Evolutionary conservation across 2,888 invertebrate genomes (phyloP), one percentile per base, ranked within the genome.

Genomic region (Andrena hattorfiana): DNA sequence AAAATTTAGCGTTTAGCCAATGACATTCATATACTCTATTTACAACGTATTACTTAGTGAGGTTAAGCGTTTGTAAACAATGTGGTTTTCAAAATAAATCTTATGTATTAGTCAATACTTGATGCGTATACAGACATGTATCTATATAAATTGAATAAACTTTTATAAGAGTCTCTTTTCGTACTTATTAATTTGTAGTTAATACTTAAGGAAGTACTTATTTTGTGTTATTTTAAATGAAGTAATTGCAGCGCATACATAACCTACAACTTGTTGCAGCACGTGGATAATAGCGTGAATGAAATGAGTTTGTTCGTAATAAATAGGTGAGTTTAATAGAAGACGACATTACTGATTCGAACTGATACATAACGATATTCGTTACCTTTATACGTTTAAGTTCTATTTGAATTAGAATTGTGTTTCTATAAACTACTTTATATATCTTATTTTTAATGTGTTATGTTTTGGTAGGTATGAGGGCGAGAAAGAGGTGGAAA

Each of bases 301-400:
- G 75, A 66, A 30, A 97, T 97, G 97, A 96, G 96, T 94, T 94
- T 97, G 86, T 97, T 97, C 92, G 95, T 96, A 83, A 95, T 97
- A 71, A 96, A 97, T 91, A 95, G 97, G 97, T 97, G 94, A 88
- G 87, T 73, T 0, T n/a, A 2, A 23, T 54, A 8, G 10, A 8
- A 10, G 13, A 32, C 13, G 28, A 16, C 48, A 51, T 49, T 26
- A 23, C 13, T 35, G 10, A 54, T 30, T 10, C 23, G 54, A 23
- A 13, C 7, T 60, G 67, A 16, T 20, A n/a, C 8, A 16, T 32
- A 28, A 20, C 8, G 60, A 10, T 16, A 68, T 5, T 48, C 32
- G 16, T 2, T 56, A 71, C 23, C 23, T 35, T 23, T 5, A 64
- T 42, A 48, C 16, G 28, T 63, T 20, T 0, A n/a, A 54, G n/a